Percentiles rank a stretch among this genome's conserved stretches.
Evolutionary conservation across 2,888 invertebrate species (phyloP).

Genomic region (Dolomedes plantarius): DNA sequence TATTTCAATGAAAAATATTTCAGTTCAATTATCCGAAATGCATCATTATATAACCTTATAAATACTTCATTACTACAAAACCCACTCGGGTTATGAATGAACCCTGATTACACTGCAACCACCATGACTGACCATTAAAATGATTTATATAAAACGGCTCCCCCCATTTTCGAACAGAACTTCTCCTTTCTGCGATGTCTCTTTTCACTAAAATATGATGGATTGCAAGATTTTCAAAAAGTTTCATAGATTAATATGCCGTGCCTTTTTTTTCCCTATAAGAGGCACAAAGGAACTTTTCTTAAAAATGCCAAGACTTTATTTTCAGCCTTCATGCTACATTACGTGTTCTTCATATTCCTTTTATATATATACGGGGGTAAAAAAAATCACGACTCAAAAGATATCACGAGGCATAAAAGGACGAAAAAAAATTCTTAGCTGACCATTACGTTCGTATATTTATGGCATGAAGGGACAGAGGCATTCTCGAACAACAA

Average conservation of each 20-base stretch:
- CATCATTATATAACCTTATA: too few species aligned
- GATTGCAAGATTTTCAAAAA: background rate
- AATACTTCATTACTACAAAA: too few species aligned
- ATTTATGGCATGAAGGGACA: background rate
- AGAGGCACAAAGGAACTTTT: background rate
- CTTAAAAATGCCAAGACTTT: background rate
- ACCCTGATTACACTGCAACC: background rate
- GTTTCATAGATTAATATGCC: background rate
- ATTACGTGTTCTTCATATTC: conserved; percentile 1
- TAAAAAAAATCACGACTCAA: background rate
- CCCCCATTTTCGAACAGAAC: background rate
- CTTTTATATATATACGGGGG: background rate
- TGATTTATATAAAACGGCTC: background rate
- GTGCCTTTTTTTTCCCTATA: background rate
- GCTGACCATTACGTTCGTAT: conserved; percentile 4
- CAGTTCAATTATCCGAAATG: too few species aligned
- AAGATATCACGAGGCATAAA: background rate
- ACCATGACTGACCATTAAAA: background rate
- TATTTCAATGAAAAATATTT: too few species aligned
- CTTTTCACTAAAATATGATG: background rate
- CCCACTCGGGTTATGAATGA: background rate
- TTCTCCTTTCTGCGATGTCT: background rate
- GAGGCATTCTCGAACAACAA: background rate
- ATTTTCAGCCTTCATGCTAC: conserved; percentile 9
- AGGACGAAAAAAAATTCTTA: background rate